Conservation (phyloP, 1,140 invertebrate species). For the Chlorops oryzae region DNA sequence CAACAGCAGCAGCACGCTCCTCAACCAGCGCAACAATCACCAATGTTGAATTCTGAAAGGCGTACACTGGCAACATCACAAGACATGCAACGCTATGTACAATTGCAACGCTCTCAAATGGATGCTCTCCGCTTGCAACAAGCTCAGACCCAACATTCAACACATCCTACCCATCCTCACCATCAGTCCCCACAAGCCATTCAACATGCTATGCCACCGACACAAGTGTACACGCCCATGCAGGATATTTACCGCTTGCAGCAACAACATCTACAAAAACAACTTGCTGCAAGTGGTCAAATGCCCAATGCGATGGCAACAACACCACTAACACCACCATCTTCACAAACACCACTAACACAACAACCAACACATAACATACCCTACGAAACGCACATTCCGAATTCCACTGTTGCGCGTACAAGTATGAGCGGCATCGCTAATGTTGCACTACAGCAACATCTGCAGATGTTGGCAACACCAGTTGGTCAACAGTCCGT, state of each 20-base stretch:
- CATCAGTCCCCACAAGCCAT: conserved; percentile 2
- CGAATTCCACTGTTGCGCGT: no score
- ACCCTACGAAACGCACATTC: no score
- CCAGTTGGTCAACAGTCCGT: conserved; percentile 11
- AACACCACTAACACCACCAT: not conserved
- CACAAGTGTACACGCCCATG: conserved; percentile 18
- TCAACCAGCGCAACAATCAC: conserved; percentile 7
- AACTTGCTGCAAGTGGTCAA: conserved; percentile 6
- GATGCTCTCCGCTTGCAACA: conserved; percentile 8
- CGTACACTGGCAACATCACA: conserved; percentile 1
- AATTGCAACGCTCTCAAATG: conserved; percentile 23
- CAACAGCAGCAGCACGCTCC: conserved; percentile 12
- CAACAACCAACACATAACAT: not conserved
- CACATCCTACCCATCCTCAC: not conserved
- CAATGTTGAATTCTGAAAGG: conserved; percentile 14
- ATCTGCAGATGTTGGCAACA: conserved; percentile 22
- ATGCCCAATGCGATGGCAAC: conserved; percentile 4
- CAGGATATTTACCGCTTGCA: conserved; percentile 26
- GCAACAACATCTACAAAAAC: conserved; percentile 22
- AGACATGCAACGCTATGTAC: conserved; percentile 42
- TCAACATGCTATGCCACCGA: conserved; percentile 6
- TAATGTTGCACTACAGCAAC: conserved; percentile 24
- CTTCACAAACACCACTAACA: conserved; percentile 11
- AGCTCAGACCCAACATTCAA: conserved; percentile 13
- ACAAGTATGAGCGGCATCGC: conserved; percentile 31